A percentile compares a stretch with the other conserved stretches of the same genome.
Conservation (phyloP, 2,797 vertebrate species). For the Lindbergichthys nudifrons region DNA sequence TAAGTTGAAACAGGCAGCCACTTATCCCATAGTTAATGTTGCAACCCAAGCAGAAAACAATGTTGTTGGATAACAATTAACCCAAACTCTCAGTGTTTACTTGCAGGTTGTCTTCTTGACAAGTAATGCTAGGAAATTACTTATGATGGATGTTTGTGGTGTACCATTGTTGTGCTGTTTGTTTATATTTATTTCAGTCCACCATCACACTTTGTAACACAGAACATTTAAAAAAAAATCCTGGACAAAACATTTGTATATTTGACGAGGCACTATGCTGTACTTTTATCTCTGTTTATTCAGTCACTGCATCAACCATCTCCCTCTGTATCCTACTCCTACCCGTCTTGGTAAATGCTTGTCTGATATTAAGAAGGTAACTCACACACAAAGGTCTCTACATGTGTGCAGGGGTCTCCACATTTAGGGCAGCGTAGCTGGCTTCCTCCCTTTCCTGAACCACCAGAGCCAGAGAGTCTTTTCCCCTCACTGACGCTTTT, state of each 20-base stretch:
- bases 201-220: neutral
- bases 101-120: conserved; percentile 1
- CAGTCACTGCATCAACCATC: neutral
- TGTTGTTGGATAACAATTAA: conserved; percentile 6
- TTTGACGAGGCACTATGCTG: neutral
- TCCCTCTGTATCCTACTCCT: no score
- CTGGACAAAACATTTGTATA: neutral
- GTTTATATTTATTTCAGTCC: conserved; percentile 19
- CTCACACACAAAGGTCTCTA: conserved; percentile 99
- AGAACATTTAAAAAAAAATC: neutral
- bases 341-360: neutral
- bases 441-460: conserved; percentile 94
- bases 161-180: conserved; percentile 3
- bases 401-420: conserved; percentile 96
- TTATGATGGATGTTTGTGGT: conserved; percentile 5
- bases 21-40: conserved; percentile 7
- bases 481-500: conserved; percentile 90
- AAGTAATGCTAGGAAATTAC: neutral
- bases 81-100: conserved; percentile 12
- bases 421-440: conserved; percentile 97
- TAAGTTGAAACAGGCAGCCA: neutral
- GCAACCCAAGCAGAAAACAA: conserved; percentile 6
- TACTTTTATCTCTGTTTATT: neutral
- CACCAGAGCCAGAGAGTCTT: conserved; percentile 90
- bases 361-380: conserved; percentile 49